Base-by-base conservation (phyloP, 2,113 vertebrate species). In the Neogale vison region DNA sequence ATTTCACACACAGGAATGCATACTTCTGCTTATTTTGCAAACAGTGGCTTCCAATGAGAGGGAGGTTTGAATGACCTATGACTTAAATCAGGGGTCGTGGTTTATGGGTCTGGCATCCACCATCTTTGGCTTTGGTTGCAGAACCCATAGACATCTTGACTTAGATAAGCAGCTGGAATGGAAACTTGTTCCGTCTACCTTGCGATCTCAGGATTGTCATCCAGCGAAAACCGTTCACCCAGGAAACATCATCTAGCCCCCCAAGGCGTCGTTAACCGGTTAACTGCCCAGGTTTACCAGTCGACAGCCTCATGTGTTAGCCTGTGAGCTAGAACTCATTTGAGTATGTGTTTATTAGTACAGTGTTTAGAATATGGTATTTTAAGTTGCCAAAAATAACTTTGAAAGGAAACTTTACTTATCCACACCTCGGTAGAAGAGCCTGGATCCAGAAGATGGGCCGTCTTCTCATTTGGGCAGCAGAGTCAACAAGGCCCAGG, bases 251-350 rank as follows among this genome's bases (percentile, higher is more conserved):
- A 29, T 8, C 85, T 71, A 8, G 31, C 34, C 65, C 65, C 42
- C 31, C 0, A 34, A 31, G 76, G 31, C 6, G 6, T 29, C 6
- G 9, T 45, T 50, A 15, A 34, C 65, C 2, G 13, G 57, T 12
- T 18, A 34, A 17, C 67, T n/a, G 50, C 21, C 29, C 5, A 20
- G 15, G 24, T 39, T 76, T 20, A 42, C 71, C 15, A 1, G 31
- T 20, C 6, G 0, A 26, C 72, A 57, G 47, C 47, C 47, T 29
- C 0, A 7, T 8, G 2, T 47, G 52, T n/a, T 26, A 59, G 39
- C 12, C 13, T n/a, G 36, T 21, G 84, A 59, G 61, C 7, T 69
- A 21, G 17, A n/a, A 52, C 59, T 45, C 69, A 3, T 74, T 36
- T 36, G 34, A 57, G 29, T 15, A 17, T 52, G 42, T 72, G 50